phyloP scores from a whole-genome alignment of 2,797 vertebrate genomes.

The Acrocephalus scirpaceus region DNA sequence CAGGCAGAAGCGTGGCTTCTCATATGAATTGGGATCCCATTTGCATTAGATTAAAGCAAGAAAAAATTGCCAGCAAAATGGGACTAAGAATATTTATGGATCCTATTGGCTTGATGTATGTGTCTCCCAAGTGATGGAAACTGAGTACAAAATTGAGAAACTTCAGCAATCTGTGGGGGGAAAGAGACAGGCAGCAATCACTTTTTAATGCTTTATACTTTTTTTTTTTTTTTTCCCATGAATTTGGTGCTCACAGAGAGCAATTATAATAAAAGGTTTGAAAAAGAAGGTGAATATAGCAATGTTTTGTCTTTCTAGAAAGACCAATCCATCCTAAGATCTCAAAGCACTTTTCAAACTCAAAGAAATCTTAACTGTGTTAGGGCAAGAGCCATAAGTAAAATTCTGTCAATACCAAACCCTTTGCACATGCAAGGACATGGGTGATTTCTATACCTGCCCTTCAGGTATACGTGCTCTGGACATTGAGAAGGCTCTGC shows the following conservation, averaged over 20 bases:
- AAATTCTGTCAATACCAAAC: neutral
- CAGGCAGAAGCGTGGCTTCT: neutral
- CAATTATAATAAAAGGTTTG: neutral
- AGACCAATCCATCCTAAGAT: neutral
- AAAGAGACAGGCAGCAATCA: constrained; percentile 18
- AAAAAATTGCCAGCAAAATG: constrained; percentile 14
- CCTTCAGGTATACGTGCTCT: neutral
- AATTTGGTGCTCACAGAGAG: neutral
- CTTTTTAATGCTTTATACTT: neutral
- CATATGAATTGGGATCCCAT: neutral
- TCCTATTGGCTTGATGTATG: neutral
- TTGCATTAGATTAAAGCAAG: constrained; percentile 17
- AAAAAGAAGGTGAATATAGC: neutral
- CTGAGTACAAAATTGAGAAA: neutral
- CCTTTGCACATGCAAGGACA: neutral
- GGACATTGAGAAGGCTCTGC: neutral
- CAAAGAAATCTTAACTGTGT: neutral
- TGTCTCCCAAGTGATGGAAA: constrained; percentile 25
- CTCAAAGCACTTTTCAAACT: neutral
- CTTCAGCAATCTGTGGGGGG: neutral
- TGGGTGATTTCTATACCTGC: neutral
- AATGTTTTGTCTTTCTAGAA: neutral
- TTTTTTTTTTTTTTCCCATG: neutral
- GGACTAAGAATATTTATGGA: constrained; percentile 40
- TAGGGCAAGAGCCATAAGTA: neutral